These are phyloP conservation scores for Phalera bucephala DNA, from an alignment of 2,888 invertebrate genomes.

Conservation along the genomic window DNA sequence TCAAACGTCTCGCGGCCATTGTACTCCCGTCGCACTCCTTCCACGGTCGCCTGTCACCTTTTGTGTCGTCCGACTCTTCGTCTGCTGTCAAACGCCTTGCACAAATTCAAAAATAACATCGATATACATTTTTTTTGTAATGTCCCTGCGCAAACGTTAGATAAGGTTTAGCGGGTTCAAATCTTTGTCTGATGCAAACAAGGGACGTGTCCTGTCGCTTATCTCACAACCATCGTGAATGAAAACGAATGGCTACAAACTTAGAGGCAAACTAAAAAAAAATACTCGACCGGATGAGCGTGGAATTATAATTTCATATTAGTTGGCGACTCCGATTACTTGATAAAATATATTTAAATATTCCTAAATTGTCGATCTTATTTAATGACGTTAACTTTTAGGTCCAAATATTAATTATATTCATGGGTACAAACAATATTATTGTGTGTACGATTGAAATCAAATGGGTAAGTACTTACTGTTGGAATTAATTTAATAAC, in stretches of 20 bases:
- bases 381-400: too few species aligned
- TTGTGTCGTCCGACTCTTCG: conserved; percentile 63
- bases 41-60: conserved; percentile 70
- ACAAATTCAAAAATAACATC: conserved; percentile 82
- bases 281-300: conserved; percentile 30
- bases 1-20: conserved; percentile 68
- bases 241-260: conserved; percentile 41
- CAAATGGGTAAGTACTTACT: too few species aligned
- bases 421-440: too few species aligned
- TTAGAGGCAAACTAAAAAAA: conserved; percentile 26
- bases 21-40: conserved; percentile 62
- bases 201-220: conserved; percentile 70
- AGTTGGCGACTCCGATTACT: too few species aligned
- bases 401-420: too few species aligned
- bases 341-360: too few species aligned
- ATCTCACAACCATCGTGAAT: conserved; percentile 65
- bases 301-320: conserved; percentile 20
- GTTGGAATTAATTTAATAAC: too few species aligned
- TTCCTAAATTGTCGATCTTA: too few species aligned
- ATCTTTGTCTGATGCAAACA: conserved; percentile 79
- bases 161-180: conserved; percentile 69
- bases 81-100: conserved; percentile 81
- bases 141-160: conserved; percentile 73
- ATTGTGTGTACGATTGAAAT: too few species aligned
- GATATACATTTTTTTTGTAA: conserved; percentile 68